Evolutionary conservation across 2,797 vertebrate species (phyloP).

Genomic region (Garrulus glandarius): DNA sequence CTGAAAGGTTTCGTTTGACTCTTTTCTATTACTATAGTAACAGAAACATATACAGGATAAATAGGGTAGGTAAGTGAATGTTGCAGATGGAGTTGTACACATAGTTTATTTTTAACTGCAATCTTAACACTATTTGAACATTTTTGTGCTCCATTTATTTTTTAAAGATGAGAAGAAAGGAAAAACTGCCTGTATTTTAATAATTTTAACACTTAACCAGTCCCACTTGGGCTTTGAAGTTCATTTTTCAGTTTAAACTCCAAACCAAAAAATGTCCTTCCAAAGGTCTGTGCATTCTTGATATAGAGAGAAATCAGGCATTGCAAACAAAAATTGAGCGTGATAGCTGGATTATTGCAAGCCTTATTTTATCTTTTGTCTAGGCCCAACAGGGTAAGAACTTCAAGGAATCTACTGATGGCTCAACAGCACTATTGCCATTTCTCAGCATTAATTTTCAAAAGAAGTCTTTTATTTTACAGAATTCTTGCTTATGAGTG

Average conservation of each 20-base stretch:
- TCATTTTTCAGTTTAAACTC: slow-evolving; percentile 26
- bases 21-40: slow-evolving; percentile 26
- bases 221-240: slow-evolving; percentile 39
- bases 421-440: background rate
- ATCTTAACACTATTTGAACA: slow-evolving; percentile 16
- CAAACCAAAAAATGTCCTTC: slow-evolving; percentile 46
- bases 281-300: background rate
- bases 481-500: background rate
- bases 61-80: slow-evolving; percentile 33
- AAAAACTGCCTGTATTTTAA: slow-evolving; percentile 16
- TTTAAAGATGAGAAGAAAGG: slow-evolving; percentile 27
- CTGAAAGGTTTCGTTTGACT: slow-evolving; percentile 6
- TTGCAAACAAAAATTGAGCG: background rate
- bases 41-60: slow-evolving; percentile 19
- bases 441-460: background rate
- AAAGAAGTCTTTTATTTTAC: background rate
- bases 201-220: slow-evolving; percentile 33
- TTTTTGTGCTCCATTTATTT: slow-evolving; percentile 26
- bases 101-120: slow-evolving; percentile 31
- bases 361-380: background rate
- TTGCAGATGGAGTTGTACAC: slow-evolving; percentile 19
- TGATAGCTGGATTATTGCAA: background rate
- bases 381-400: background rate
- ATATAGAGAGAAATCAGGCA: background rate
- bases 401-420: background rate